Conservation (phyloP, 2,113 vertebrate species). For the Mastomys coucha region DNA sequence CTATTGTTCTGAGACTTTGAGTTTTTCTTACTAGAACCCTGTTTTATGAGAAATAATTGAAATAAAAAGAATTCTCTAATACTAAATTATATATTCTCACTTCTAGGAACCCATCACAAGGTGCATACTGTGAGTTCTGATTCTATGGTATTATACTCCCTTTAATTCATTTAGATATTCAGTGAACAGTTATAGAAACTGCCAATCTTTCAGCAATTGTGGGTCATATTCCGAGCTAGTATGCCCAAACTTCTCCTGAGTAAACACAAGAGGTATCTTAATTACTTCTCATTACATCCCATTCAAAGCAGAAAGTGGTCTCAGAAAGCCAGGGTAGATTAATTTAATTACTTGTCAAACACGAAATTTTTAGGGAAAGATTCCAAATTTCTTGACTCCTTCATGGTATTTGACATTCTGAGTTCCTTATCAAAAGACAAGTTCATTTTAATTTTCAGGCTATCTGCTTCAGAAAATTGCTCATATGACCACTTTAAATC, state of each 20-base stretch:
- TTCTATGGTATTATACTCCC: background rate
- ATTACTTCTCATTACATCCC: background rate
- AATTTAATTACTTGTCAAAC: constrained; percentile 1
- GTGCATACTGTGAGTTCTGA: background rate
- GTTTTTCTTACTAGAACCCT: background rate
- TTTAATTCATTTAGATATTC: background rate
- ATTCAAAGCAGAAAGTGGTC: background rate
- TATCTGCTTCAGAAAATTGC: background rate
- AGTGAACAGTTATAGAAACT: background rate
- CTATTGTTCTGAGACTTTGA: background rate
- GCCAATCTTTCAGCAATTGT: background rate
- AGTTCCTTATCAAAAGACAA: background rate
- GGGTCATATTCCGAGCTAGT: background rate
- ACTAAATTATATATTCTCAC: background rate
- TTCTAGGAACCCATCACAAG: background rate
- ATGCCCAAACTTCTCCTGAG: background rate
- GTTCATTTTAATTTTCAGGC: constrained; percentile 1
- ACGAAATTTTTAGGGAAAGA: background rate
- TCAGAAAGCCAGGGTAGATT: background rate
- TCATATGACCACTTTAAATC: background rate
- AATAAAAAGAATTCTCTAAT: background rate
- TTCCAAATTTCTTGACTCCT: background rate
- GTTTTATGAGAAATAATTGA: background rate
- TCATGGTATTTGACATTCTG: background rate
- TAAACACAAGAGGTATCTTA: background rate